These are phyloP conservation scores for Choloepus hoffmanni DNA, from an alignment of 2,113 vertebrate genomes.

Conservation along the genomic window DNA sequence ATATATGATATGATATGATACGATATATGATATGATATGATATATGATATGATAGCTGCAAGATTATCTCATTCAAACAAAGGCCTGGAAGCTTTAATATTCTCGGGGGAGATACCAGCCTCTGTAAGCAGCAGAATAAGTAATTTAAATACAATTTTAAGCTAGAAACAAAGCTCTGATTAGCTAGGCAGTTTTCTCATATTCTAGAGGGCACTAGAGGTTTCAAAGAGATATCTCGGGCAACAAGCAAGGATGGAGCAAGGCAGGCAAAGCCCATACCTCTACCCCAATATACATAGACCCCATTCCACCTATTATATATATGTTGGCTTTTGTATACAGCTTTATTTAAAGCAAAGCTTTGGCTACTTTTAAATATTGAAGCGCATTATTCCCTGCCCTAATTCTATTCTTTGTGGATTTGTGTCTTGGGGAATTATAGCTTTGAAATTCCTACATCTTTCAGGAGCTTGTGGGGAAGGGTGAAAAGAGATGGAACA, in stretches of 20 bases:
- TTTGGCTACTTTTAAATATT: slow-evolving; percentile 6
- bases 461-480: background rate
- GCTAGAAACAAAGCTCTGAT: background rate
- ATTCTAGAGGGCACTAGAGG: background rate
- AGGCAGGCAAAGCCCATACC: background rate
- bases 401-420: background rate
- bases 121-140: background rate
- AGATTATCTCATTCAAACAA: slow-evolving; percentile 48
- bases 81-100: slow-evolving; percentile 5
- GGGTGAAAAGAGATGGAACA: background rate
- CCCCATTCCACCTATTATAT: background rate
- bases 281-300: too few species aligned
- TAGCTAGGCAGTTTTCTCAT: background rate
- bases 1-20: too few species aligned
- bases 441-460: background rate
- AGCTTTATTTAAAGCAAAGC: background rate
- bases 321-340: background rate
- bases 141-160: slow-evolving; percentile 37
- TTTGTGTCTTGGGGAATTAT: background rate
- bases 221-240: background rate
- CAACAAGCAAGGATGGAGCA: background rate
- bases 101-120: background rate
- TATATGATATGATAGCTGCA: slow-evolving; percentile 9
- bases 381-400: background rate
- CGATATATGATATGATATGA: too few species aligned